phyloP scores from a whole-genome alignment of 2,797 vertebrate species.

The Pseudomugil gertrudae region DNA sequence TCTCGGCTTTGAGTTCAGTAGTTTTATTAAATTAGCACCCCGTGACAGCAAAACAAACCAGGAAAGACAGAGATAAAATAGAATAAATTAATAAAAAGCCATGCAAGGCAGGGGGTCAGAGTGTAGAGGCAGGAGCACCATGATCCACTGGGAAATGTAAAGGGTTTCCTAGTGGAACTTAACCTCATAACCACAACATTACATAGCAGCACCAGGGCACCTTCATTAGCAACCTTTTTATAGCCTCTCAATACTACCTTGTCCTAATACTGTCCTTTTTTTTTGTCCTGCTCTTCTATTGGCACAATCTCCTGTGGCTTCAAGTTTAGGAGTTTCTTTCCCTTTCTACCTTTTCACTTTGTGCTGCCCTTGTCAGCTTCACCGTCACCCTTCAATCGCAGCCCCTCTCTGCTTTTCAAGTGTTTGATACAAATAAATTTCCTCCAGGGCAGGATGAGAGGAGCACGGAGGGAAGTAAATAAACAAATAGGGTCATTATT shows the following conservation, averaged over 20 bases:
- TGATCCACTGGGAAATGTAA: slow-evolving; percentile 50
- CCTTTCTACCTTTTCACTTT: slow-evolving; percentile 7
- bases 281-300: slow-evolving; percentile 36
- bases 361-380: slow-evolving; percentile 18
- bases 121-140: slow-evolving; percentile 21
- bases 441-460: slow-evolving; percentile 51
- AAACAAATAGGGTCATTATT: slow-evolving; percentile 77
- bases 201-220: slow-evolving; percentile 42
- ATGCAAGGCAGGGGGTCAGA: slow-evolving; percentile 7
- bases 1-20: slow-evolving; percentile 29
- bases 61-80: slow-evolving; percentile 24
- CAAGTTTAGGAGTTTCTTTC: slow-evolving; percentile 22
- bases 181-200: slow-evolving; percentile 63
- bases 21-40: slow-evolving; percentile 45
- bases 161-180: slow-evolving; percentile 61
- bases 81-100: background rate
- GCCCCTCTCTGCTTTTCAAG: slow-evolving; percentile 54
- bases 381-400: slow-evolving; percentile 26
- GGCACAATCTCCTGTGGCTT: slow-evolving; percentile 19
- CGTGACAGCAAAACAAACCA: slow-evolving; percentile 37
- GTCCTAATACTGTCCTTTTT: slow-evolving; percentile 46
- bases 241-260: slow-evolving; percentile 69
- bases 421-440: slow-evolving; percentile 70
- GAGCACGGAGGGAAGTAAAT: slow-evolving; percentile 63
- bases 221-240: slow-evolving; percentile 74